Percentiles rank a stretch among this genome's conserved stretches.
Conservation (phyloP, 2,888 invertebrate species). For the Epirrhoe tristata region DNA sequence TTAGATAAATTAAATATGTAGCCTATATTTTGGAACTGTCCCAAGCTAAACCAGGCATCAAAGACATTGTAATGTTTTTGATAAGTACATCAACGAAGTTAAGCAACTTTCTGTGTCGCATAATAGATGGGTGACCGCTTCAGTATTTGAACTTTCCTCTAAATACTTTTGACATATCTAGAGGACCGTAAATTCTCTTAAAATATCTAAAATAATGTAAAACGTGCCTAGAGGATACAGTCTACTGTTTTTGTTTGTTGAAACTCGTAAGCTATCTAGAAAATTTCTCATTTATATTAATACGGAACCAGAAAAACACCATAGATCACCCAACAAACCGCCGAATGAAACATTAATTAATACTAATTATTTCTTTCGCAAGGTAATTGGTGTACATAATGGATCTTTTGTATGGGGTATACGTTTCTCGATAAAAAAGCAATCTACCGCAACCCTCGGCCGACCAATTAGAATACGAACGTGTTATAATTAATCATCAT, state of each 20-base stretch:
- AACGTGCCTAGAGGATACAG: no score
- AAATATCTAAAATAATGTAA: no score
- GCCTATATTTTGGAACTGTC: neutral
- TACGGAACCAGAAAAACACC: neutral
- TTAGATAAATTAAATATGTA: neutral
- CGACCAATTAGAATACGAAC: constrained; percentile 70
- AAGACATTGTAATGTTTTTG: no score
- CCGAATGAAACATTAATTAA: constrained; percentile 71
- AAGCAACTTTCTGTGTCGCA: no score
- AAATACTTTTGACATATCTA: no score
- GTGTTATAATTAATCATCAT: constrained; percentile 69
- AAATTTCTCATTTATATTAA: constrained; percentile 3
- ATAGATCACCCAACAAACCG: neutral
- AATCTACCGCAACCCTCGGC: constrained; percentile 67
- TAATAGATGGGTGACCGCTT: no score
- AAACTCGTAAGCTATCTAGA: neutral
- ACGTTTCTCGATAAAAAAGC: constrained; percentile 70
- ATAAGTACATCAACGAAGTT: no score
- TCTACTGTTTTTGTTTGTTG: no score
- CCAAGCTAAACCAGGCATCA: no score
- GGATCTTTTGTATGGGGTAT: constrained; percentile 71
- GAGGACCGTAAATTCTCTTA: no score
- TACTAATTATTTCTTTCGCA: constrained; percentile 78
- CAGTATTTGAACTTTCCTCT: no score
- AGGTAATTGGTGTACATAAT: constrained; percentile 83